These are phyloP conservation scores for Boleophthalmus pectinirostris DNA, from an alignment of 2,113 vertebrate species.

Conservation along the genomic window DNA sequence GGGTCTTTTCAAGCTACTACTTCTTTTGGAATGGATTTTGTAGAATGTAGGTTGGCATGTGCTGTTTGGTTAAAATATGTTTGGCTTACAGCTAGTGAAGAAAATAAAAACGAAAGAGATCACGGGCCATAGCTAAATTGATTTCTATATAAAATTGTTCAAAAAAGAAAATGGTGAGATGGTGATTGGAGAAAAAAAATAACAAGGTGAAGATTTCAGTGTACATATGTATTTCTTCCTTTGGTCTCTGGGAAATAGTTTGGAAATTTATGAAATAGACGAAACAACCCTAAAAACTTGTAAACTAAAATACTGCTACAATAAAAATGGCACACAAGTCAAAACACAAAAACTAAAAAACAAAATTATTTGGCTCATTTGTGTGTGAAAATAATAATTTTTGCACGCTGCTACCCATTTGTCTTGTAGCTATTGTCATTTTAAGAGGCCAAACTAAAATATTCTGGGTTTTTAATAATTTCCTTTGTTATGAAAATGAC, in stretches of 20 bases:
- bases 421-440: too few species aligned
- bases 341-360: too few species aligned
- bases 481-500: too few species aligned
- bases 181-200: background rate
- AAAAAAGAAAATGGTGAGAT: background rate
- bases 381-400: too few species aligned
- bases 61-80: background rate
- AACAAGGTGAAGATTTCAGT: background rate
- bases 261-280: background rate
- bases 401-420: too few species aligned
- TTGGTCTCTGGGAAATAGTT: background rate
- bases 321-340: background rate
- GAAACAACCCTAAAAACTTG: background rate
- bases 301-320: background rate
- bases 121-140: background rate
- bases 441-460: too few species aligned
- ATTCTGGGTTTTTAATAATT: too few species aligned
- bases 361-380: too few species aligned
- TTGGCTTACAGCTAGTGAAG: background rate
- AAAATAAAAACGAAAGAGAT: background rate
- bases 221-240: background rate
- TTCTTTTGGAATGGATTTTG: conserved; percentile 2
- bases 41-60: background rate
- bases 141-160: background rate
- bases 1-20: background rate